A percentile compares a stretch with the other conserved stretches of the same genome.
These are phyloP conservation scores for Alectoris magna DNA, from an alignment of 2,797 vertebrate genomes.

Conservation along the genomic window DNA sequence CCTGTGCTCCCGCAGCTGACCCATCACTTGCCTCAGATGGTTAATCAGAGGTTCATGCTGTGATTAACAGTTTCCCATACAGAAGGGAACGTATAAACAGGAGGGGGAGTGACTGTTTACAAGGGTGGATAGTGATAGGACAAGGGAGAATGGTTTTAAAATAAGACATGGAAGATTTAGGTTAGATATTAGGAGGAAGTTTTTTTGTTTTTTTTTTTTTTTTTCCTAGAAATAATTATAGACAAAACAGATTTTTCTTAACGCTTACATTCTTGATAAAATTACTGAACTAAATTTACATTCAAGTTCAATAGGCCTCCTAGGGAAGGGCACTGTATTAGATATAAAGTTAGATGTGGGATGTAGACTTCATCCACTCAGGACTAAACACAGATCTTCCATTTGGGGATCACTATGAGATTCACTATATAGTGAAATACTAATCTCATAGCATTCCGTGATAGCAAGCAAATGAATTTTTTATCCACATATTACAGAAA, in stretches of 20 bases:
- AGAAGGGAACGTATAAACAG: too few species aligned
- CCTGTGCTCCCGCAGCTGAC: too few species aligned
- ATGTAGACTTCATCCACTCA: not conserved
- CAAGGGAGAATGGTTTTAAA: too few species aligned
- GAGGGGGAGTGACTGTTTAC: too few species aligned
- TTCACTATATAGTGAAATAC: too few species aligned
- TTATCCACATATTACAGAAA: not conserved
- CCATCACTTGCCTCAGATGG: too few species aligned
- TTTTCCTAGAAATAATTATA: not conserved
- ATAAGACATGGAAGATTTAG: too few species aligned
- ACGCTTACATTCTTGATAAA: not conserved
- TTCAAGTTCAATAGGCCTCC: constrained; percentile 17
- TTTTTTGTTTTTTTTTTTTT: too few species aligned
- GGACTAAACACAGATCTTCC: not conserved
- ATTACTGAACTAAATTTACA: constrained; percentile 1
- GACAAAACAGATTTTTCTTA: constrained; percentile 14
- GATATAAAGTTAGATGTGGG: not conserved
- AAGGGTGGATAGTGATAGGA: too few species aligned
- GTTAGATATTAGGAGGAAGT: too few species aligned
- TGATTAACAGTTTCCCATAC: too few species aligned
- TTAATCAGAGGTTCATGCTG: too few species aligned
- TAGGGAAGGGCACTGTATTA: constrained; percentile 17
- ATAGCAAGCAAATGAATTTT: constrained; percentile 3
- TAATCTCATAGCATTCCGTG: not conserved
- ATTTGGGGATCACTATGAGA: not conserved